Evolutionary conservation across 1,140 invertebrate genomes (phyloP).

Genomic region (Nomia melanderi): DNA sequence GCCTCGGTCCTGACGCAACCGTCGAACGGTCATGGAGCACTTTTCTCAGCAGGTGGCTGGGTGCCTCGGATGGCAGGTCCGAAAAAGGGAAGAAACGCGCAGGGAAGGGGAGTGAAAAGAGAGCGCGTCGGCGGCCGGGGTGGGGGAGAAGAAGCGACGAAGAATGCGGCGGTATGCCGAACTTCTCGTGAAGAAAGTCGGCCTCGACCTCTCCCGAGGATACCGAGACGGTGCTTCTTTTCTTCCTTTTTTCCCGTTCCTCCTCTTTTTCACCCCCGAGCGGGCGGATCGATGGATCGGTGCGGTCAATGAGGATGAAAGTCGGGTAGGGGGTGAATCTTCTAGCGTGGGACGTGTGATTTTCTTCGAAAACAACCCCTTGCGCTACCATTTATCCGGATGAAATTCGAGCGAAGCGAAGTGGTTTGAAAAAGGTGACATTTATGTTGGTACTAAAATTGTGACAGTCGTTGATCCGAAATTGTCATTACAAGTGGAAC

Average conservation of each 20-base stretch:
- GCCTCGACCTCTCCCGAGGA: conserved; percentile 37
- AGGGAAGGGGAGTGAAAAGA: conserved; percentile 34
- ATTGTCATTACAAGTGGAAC: no score
- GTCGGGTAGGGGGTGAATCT: conserved; percentile 38
- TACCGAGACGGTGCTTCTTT: no score
- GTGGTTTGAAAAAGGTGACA: no score
- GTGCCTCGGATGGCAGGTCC: conserved; percentile 60
- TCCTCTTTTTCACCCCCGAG: conserved; percentile 5
- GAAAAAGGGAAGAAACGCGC: conserved; percentile 43
- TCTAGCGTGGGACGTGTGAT: conserved; percentile 13
- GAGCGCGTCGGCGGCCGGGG: conserved; percentile 10
- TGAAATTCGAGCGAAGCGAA: no score
- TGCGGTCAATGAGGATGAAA: conserved; percentile 62
- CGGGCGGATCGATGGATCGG: conserved; percentile 50
- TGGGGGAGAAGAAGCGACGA: conserved; percentile 15
- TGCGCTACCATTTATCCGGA: background rate
- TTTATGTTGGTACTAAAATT: no score
- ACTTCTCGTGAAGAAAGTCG: conserved; percentile 40
- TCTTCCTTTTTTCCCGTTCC: background rate
- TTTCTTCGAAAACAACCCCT: background rate
- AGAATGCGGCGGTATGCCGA: conserved; percentile 16
- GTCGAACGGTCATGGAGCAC: conserved; percentile 66
- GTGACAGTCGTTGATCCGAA: no score
- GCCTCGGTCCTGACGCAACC: conserved; percentile 66
- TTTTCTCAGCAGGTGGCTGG: conserved; percentile 77